Evolutionary conservation across 1,140 invertebrate species (phyloP).

Genomic region (Lysiphlebus fabarum): DNA sequence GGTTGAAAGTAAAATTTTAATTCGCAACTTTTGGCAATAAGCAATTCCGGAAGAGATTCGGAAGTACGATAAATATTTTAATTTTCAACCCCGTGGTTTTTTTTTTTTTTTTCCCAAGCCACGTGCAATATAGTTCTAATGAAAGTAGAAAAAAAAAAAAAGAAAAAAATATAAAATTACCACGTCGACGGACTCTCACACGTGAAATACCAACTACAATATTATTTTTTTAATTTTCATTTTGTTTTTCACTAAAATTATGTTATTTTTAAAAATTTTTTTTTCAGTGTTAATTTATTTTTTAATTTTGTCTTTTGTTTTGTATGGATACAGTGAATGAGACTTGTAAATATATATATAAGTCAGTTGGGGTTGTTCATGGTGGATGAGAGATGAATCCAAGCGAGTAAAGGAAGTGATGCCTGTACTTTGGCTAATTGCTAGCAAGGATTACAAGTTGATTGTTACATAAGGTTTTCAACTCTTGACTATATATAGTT

Average conservation of each 20-base stretch:
- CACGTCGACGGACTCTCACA: conserved; percentile 5
- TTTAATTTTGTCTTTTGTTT: conserved; percentile 43
- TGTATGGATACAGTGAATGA: conserved; percentile 7
- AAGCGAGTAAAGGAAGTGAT: conserved; percentile 19
- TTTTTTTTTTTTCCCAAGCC: background rate
- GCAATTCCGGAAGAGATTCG: conserved; percentile 45
- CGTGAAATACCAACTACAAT: background rate
- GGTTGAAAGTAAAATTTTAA: conserved; percentile 43
- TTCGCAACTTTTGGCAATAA: conserved; percentile 44
- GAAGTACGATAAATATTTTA: conserved; percentile 43
- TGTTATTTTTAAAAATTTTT: background rate
- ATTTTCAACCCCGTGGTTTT: conserved; percentile 33
- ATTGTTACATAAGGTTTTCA: conserved; percentile 33
- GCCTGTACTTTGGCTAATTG: conserved; percentile 36
- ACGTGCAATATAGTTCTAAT: too few species aligned
- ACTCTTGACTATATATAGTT: conserved; percentile 29
- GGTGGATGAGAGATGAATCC: background rate
- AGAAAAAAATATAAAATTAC: conserved; percentile 5
- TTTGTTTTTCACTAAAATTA: too few species aligned
- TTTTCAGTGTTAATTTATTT: conserved; percentile 38
- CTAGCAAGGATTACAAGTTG: conserved; percentile 35
- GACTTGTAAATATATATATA: conserved; percentile 15
- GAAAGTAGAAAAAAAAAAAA: too few species aligned
- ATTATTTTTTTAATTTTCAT: too few species aligned
- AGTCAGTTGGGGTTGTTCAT: conserved; percentile 14